Evolutionary conservation across 2,113 vertebrate species (phyloP).

Genomic region (Entelurus aequoreus): DNA sequence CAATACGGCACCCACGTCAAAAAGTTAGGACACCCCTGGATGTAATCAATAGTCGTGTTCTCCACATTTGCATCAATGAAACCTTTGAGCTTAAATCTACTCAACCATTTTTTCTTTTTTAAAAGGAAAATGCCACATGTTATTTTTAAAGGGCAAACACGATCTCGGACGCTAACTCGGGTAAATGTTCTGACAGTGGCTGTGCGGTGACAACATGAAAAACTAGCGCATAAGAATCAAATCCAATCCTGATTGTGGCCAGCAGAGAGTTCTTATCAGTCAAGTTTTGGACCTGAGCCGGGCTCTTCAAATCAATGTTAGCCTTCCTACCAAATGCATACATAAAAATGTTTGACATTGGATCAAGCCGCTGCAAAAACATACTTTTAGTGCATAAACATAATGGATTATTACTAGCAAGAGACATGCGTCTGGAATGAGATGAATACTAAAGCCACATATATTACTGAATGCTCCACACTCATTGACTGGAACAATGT

Average conservation of each 20-base stretch:
- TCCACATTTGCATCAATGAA: conserved; percentile 31
- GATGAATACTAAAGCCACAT: background rate
- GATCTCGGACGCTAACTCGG: conserved; percentile 44
- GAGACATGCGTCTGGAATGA: conserved; percentile 14
- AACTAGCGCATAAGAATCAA: conserved; percentile 21
- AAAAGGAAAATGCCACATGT: conserved; percentile 51
- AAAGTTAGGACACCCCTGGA: too few relatives aligned
- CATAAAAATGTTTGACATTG: conserved; percentile 65
- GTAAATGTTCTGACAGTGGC: conserved; percentile 56
- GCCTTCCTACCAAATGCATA: conserved; percentile 64
- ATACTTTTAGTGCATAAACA: conserved; percentile 51
- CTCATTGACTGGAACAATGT: conserved; percentile 20
- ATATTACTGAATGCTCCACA: conserved; percentile 2
- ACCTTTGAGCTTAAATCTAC: conserved; percentile 10
- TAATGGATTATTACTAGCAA: conserved; percentile 30
- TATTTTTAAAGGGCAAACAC: conserved; percentile 63
- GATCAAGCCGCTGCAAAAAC: conserved; percentile 51
- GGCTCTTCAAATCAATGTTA: conserved; percentile 66
- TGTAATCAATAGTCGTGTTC: conserved; percentile 17
- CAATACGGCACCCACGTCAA: too few relatives aligned
- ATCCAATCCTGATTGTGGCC: too few relatives aligned
- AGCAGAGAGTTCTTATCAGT: conserved; percentile 56
- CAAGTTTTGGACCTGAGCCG: conserved; percentile 63
- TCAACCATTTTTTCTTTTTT: conserved; percentile 11
- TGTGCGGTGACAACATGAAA: conserved; percentile 48